These are phyloP conservation scores for Spizaetus ornatus DNA, from an alignment of 2,113 vertebrate genomes.

Conservation along the genomic window DNA sequence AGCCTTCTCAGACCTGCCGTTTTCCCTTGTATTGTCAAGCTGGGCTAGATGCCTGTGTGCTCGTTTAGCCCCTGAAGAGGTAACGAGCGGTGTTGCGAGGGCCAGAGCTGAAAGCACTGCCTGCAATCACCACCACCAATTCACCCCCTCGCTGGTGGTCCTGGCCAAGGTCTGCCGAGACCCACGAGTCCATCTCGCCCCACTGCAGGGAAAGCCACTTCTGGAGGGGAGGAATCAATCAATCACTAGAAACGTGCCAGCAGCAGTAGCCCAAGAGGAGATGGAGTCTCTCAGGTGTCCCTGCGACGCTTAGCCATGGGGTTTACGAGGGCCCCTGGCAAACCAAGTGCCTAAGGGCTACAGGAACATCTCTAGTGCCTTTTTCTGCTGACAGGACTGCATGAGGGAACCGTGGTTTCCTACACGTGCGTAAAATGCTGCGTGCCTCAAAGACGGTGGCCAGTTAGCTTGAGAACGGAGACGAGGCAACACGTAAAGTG, in stretches of 20 bases:
- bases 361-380: not conserved
- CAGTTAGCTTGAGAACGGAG: accelerated
- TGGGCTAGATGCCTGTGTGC: not conserved
- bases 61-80: not conserved
- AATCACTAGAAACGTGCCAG: not conserved
- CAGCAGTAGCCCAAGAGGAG: not conserved
- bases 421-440: accelerated
- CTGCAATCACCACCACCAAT: not conserved
- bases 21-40: not conserved
- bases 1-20: not conserved
- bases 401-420: not conserved
- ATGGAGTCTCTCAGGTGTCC: not conserved
- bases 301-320: accelerated
- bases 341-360: not conserved
- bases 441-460: not conserved
- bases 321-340: not conserved
- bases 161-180: not conserved
- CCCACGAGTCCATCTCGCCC: not conserved
- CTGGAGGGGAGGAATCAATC: not conserved
- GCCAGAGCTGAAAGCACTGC: not conserved
- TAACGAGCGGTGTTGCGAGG: not conserved
- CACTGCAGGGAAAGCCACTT: accelerated
- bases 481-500: not conserved
- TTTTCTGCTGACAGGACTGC: not conserved
- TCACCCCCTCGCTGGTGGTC: not conserved